Evolutionary conservation across 2,888 invertebrate genomes (phyloP).

Genomic region (Rhingia campestris): DNA sequence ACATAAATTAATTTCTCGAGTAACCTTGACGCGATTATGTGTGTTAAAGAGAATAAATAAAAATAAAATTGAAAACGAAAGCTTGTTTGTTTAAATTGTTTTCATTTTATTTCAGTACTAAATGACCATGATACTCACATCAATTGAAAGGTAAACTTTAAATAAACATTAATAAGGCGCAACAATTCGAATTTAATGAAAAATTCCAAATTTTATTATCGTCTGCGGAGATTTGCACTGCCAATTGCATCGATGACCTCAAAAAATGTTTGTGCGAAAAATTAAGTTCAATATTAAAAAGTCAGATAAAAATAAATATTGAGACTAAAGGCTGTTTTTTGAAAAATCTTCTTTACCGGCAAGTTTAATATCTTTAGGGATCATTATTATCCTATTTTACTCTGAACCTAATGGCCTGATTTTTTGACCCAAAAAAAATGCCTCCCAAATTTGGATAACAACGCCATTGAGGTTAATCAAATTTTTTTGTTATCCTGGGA

Average conservation of each 20-base stretch:
- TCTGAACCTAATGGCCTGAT: no score
- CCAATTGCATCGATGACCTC: neutral
- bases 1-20: conserved; percentile 58
- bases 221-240: neutral
- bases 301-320: no score
- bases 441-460: no score
- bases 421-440: no score
- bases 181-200: neutral
- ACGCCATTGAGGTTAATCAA: no score
- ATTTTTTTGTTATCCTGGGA: no score
- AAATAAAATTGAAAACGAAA: conserved; percentile 33
- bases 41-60: conserved; percentile 32
- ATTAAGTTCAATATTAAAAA: neutral
- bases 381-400: no score
- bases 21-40: conserved; percentile 60
- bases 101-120: conserved; percentile 20
- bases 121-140: conserved; percentile 45
- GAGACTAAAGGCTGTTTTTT: no score
- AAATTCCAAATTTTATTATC: neutral
- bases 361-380: no score
- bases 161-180: conserved; percentile 5
- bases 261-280: neutral
- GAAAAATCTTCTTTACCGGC: no score
- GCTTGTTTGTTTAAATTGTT: conserved; percentile 37
- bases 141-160: conserved; percentile 32